Base-by-base conservation (phyloP, 2,797 vertebrate species). In the Sylvia borin region DNA sequence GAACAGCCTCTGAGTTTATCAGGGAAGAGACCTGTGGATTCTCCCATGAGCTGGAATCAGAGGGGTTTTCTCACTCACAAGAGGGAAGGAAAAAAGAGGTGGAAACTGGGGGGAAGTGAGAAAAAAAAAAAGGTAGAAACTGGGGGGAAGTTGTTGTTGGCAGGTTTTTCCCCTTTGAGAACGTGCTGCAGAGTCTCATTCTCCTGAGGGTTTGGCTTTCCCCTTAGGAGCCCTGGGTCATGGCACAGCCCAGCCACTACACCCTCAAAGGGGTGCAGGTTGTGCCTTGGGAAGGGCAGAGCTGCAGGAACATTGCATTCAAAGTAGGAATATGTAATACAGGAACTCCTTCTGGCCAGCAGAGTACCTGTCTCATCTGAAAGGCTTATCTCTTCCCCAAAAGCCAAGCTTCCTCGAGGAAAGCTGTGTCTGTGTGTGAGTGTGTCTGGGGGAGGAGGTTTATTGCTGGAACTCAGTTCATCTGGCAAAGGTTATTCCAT, bases 251-350 rank as follows among this genome's bases (percentile, higher is more conserved):
- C 31, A 65, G 22, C 48, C 5, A 1, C 17, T 36, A 3, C 53
- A 36, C 25, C 38, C 48, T 34, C 40, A 36, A 9, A 66, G 21
- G 31, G 34, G 5, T 11, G 42, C 20, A 21, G 38, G 20, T 14
- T 73, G 38, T 65, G 79, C 80, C 2, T 2, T 6, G 31, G 66
- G 25, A 58, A 80, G 51, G 24, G 55, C 8, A 74, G 42, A 79
- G 36, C 64, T 53, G 79, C 2, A 7, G 12, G 4, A 67, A 79
- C 27, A 48, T 17, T 0, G 0, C 12, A 5, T 21, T 54, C n/a
- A 50, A 85, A 77, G 47, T 0, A 2, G 42, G 34, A 67, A 40
- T 61, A 18, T 50, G 53, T 80, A 67, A 32, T 12, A 2, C 21
- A 66, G 62, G 45, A 77, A 17, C 38, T 65, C 16, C 38, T 64